Percentiles rank a stretch among this genome's conserved stretches.
Conservation (phyloP, 2,888 invertebrate genomes). For the Orthosia cruda region DNA sequence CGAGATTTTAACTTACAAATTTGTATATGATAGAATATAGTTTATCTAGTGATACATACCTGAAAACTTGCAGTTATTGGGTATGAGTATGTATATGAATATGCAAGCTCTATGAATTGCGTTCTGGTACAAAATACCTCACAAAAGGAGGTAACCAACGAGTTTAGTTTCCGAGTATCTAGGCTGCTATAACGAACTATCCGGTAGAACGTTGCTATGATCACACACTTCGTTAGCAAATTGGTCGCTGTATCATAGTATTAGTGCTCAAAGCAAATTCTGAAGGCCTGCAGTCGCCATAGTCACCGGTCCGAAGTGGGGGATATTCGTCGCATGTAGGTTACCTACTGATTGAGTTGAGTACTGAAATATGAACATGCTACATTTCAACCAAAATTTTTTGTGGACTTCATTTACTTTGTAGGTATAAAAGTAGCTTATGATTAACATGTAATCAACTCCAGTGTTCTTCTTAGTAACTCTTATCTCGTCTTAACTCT, state of each 20-base stretch:
- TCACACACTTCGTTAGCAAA: slow-evolving; percentile 60
- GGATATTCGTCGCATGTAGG: slow-evolving; percentile 13
- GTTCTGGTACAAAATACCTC: neutral
- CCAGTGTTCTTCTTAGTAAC: slow-evolving; percentile 17
- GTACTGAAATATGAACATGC: slow-evolving; percentile 8
- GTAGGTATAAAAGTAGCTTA: neutral
- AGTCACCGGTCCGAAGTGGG: slow-evolving; percentile 8
- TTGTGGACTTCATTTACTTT: neutral
- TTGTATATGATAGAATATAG: neutral
- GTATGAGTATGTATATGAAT: neutral
- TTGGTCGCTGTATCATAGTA: slow-evolving; percentile 57
- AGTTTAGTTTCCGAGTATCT: slow-evolving; percentile 21
- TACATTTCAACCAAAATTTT: neutral
- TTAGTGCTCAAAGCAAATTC: slow-evolving; percentile 52
- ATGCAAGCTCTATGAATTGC: neutral
- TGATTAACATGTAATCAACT: slow-evolving; percentile 16
- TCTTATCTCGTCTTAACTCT: slow-evolving; percentile 27
- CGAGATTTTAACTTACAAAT: neutral
- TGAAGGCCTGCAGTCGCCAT: slow-evolving; percentile 30
- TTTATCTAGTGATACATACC: no score
- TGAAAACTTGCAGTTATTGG: no score
- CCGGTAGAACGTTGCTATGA: slow-evolving; percentile 38
- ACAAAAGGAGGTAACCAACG: slow-evolving; percentile 7
- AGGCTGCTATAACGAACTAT: slow-evolving; percentile 31
- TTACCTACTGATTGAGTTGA: neutral